These are phyloP conservation scores for Apodemia zela DNA, from an alignment of 2,888 invertebrate species.

Conservation along the genomic window DNA sequence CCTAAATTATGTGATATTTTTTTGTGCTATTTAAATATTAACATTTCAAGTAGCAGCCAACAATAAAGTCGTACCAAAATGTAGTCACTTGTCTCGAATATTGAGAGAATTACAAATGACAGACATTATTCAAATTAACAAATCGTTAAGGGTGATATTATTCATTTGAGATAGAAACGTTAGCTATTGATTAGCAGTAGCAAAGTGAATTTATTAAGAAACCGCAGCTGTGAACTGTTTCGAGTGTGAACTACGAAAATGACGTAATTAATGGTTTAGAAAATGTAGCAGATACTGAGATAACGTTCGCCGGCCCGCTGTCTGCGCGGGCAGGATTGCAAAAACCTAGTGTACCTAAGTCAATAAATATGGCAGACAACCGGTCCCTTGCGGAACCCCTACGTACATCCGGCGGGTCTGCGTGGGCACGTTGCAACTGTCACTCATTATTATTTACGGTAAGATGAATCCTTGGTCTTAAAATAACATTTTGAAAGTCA, in stretches of 20 bases:
- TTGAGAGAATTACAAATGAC: slow-evolving; percentile 27
- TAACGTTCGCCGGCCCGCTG: slow-evolving; percentile 67
- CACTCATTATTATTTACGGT: slow-evolving; percentile 63
- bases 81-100: slow-evolving; percentile 16
- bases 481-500: slow-evolving; percentile 49
- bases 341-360: slow-evolving; percentile 52
- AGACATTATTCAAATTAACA: slow-evolving; percentile 34
- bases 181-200: slow-evolving; percentile 53
- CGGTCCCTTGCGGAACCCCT: slow-evolving; percentile 70
- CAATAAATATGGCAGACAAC: slow-evolving; percentile 47
- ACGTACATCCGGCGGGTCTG: slow-evolving; percentile 74
- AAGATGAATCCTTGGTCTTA: slow-evolving; percentile 46
- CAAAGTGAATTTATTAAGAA: slow-evolving; percentile 62
- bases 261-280: slow-evolving; percentile 74
- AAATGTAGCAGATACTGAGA: slow-evolving; percentile 69
- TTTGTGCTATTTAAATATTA: neutral
- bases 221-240: slow-evolving; percentile 58
- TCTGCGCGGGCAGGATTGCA: slow-evolving; percentile 71
- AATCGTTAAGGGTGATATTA: slow-evolving; percentile 49
- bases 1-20: no score
- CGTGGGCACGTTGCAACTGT: slow-evolving; percentile 67
- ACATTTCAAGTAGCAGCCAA: neutral
- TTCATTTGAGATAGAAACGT: slow-evolving; percentile 53
- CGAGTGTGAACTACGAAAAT: slow-evolving; percentile 58
- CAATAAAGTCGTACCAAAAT: neutral